Base-by-base conservation (phyloP, 1,140 invertebrate genomes). In the Ditylenchus dipsaci region DNA sequence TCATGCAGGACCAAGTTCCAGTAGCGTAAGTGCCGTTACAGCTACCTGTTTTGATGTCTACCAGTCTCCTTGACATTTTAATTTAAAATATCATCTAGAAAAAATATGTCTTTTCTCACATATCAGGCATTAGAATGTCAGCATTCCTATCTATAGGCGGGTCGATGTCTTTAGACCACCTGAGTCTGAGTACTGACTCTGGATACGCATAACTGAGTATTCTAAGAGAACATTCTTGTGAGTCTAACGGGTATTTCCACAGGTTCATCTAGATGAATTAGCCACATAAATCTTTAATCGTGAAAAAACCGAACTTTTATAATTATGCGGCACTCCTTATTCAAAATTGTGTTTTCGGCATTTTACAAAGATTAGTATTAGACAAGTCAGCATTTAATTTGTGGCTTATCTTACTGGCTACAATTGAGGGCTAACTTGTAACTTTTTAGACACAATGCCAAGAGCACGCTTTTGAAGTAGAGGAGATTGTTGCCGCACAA, bases 141-240 rank as follows among this genome's bases (percentile, higher is more conserved):
- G 69, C 61, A 66, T 82, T 83, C 8, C 77, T 45, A 45, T 83
- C 81, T 58, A 82, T 82, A 19, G 79, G 76, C 13, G 76, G 71
- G 19, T 79, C 49, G 26, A 82, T 79, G n/a, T 63, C 43, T 27
- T 65, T 65, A 7, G 81, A 74, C 79, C 79, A 81, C 33, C 62
- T 47, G 5, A 81, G 67, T 17, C 77, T 68, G 13, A 81, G 63
- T 45, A 81, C 78, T 17, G 75, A 68, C 65, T 83, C 79, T 11
- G 79, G 79, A 71, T 81, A 81, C 1, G 79, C 79, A 67, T 80
- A 80, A 17, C 63, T 69, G 13, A 80, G 65, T 33, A 83, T 81
- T 26, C 80, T 56, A 1, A 82, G 68, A 15, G 76, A 68, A 59
- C 80, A 82, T 27, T 63, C 63, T 65, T 82, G 80, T 3, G 74